Base-by-base conservation (phyloP, 2,113 vertebrate genomes). In the Psittacus erithacus region DNA sequence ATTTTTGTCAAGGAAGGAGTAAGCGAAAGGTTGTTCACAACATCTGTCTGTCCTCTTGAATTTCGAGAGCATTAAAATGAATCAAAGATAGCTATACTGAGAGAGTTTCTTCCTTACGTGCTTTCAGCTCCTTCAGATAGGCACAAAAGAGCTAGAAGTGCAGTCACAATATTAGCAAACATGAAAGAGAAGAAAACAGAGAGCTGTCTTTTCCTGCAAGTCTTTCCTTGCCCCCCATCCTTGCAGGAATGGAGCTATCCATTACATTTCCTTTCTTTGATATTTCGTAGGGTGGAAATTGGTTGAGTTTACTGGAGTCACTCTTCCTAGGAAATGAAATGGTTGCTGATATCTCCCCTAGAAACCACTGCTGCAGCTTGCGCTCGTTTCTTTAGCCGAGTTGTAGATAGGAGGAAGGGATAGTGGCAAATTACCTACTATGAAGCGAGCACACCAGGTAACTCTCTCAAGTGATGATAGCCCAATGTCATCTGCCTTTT, bases 61-160 rank as follows among this genome's bases (percentile, higher is more conserved):
- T 93, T 84, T 57, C 75, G 50, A 93, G 55, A 79, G 38, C 39
- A 29, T 88, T 67, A 77, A 90, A 95, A 88, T 86, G 7, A 50
- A 75, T 75, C 6, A 29, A 76, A 73, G 77, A 46, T 27, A 78
- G 23, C 44, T 55, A 8, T 35, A 53, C 14, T 27, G 14, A 47
- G n/a, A 63, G 43, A 64, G 13, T 78, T 90, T 93, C 43, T 92
- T 90, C 33, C 24, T 78, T 5, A 2, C 25, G 35, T 82, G 55
- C 70, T 86, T 91, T 88, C 68, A 91, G 49, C 41, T 83, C 27
- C 28, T 86, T 73, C 64, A 90, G 35, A 31, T 9, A 78, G 79
- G 35, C 24, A 41, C 44, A 64, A 17, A 83, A 80, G 88, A 95
- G 15, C 33, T 44, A 25, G 50, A 93, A 86, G 43, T 70, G 50